phyloP scores from a whole-genome alignment of 2,797 vertebrate species.

The Sphaeramia orbicularis region DNA sequence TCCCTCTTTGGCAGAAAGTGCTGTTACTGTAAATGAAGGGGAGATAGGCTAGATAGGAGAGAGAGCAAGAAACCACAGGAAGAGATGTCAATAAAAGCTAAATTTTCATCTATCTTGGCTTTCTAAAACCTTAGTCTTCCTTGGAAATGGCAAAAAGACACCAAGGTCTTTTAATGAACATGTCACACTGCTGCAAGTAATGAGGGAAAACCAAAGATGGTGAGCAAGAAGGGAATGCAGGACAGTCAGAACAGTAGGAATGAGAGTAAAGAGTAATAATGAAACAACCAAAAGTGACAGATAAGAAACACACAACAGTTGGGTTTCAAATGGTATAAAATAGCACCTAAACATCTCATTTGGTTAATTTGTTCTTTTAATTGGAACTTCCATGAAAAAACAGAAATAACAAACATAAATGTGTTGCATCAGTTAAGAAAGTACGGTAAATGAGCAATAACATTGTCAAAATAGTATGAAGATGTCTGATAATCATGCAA shows the following conservation, averaged over 20 bases:
- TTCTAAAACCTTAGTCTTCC: conserved; percentile 44
- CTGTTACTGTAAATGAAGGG: conserved; percentile 67
- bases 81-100: conserved; percentile 60
- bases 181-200: conserved; percentile 7
- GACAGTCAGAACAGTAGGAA: neutral
- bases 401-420: too few relatives aligned
- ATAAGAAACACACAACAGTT: neutral
- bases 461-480: too few relatives aligned
- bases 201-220: neutral
- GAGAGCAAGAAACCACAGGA: conserved; percentile 25
- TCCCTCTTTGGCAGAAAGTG: conserved; percentile 61
- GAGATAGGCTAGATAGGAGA: conserved; percentile 48
- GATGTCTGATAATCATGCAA: too few relatives aligned
- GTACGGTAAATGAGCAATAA: too few relatives aligned
- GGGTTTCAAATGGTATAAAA: too few relatives aligned
- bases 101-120: conserved; percentile 20
- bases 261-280: neutral
- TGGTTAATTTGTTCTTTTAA: too few relatives aligned
- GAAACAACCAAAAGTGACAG: conserved; percentile 4
- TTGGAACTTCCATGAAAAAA: too few relatives aligned
- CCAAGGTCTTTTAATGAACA: conserved; percentile 43
- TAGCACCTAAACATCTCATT: too few relatives aligned
- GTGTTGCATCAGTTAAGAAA: too few relatives aligned
- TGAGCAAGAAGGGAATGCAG: neutral
- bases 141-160: conserved; percentile 44